phyloP scores from a whole-genome alignment of 2,797 vertebrate genomes.

The Artibeus lituratus region DNA sequence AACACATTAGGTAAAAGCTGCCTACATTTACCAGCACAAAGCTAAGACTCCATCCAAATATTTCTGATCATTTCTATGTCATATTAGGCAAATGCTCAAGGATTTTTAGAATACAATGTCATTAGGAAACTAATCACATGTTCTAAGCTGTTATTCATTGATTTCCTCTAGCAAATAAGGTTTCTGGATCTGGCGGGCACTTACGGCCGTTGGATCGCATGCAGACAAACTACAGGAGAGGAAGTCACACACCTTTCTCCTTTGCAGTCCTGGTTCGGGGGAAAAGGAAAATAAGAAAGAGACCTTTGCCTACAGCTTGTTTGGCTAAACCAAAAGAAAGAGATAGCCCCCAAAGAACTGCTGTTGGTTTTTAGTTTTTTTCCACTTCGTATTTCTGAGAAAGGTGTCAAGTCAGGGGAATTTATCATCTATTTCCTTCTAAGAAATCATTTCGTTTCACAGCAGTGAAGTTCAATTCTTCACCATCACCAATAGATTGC shows the following conservation, averaged over 20 bases:
- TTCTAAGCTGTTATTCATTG: background rate
- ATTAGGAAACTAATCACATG: background rate
- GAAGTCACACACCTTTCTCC: background rate
- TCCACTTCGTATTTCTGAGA: conserved; percentile 62
- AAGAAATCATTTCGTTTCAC: conserved; percentile 42
- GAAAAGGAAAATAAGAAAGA: conserved; percentile 26
- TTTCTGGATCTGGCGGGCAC: background rate
- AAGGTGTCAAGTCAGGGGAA: conserved; percentile 45
- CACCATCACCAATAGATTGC: background rate
- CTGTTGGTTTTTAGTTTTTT: background rate
- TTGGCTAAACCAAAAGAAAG: conserved; percentile 51
- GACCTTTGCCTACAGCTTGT: background rate
- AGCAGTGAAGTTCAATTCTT: background rate
- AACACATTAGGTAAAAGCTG: background rate
- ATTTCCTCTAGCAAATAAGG: conserved; percentile 44
- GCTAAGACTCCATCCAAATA: background rate
- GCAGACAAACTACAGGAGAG: conserved; percentile 27
- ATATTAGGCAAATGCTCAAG: background rate
- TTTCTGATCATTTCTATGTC: background rate
- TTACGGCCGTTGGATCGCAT: background rate
- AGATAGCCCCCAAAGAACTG: background rate
- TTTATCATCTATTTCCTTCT: conserved; percentile 43
- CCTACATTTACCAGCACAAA: background rate
- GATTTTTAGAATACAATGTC: background rate
- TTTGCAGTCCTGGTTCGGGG: conserved; percentile 48